phyloP scores from a whole-genome alignment of 2,888 invertebrate genomes.

The Ceramica pisi region DNA sequence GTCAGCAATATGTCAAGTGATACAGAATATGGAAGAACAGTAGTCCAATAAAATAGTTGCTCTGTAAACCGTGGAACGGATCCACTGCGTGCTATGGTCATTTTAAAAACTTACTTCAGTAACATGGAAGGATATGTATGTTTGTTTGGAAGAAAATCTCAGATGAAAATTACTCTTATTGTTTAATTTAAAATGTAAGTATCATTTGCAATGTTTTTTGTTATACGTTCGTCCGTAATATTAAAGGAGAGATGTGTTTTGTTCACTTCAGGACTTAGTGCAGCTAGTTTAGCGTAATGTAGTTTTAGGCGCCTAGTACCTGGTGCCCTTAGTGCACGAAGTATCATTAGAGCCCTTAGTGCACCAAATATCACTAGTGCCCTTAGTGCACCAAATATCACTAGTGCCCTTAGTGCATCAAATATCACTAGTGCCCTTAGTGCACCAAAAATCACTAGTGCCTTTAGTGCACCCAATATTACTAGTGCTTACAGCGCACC shows the following conservation, averaged over 20 bases:
- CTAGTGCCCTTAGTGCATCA: background rate
- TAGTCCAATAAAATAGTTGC: slow-evolving; percentile 24
- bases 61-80: background rate
- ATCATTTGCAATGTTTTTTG: slow-evolving; percentile 7
- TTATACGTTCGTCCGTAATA: slow-evolving; percentile 12
- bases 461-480: background rate
- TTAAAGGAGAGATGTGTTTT: slow-evolving; percentile 13
- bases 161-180: background rate
- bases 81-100: background rate
- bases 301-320: background rate
- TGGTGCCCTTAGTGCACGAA: background rate
- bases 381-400: background rate
- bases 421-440: background rate
- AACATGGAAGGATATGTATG: slow-evolving; percentile 36
- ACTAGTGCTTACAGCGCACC: background rate
- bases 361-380: background rate
- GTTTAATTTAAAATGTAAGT: slow-evolving; percentile 15
- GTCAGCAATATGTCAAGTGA: background rate
- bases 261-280: slow-evolving; percentile 28
- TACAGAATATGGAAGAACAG: slow-evolving; percentile 12
- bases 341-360: background rate
- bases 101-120: slow-evolving; percentile 13
- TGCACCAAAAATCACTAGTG: background rate
- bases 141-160: slow-evolving; percentile 1
- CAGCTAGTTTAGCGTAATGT: slow-evolving; percentile 14